Base-by-base conservation (phyloP, 2,113 vertebrate genomes). In the Forbesichthys agassizii region DNA sequence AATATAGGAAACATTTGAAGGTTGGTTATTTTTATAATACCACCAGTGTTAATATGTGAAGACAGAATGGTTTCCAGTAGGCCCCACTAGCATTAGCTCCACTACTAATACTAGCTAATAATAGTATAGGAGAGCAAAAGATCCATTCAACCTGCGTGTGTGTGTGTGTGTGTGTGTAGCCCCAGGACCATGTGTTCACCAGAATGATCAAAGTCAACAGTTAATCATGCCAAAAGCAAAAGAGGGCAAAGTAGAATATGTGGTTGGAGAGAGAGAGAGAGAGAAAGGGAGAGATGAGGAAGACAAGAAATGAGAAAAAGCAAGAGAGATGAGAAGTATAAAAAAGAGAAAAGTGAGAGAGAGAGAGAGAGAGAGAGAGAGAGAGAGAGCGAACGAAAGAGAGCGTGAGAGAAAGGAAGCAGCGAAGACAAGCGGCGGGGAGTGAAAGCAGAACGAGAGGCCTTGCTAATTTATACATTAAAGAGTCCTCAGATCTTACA, bases 391-490 rank as follows among this genome's bases (percentile, higher is more conserved):
- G 77, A 68, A 66, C 64, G 42, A 18, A 53, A 20, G 33, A 20
- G 51, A 42, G 27, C 13, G 18, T 5, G 33, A 57, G 10, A 18
- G 55, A 73, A 54, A 54, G 61, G 59, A 63, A 59, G n/a, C 49
- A 49, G 42, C 51, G 20, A 13, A 75, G 82, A 86, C 61, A 79
- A 73, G 61, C 73, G 78, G 65, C 16, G 62, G 64, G 71, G 68
- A 69, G 71, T 81, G 55, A 61, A 54, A 62, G 61, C 36, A 77
- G 65, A 70, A 65, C 67, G 68, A 77, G 64, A 78, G 74, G 68
- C 75, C 64, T 81, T 68, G 46, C 63, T 88, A 80, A 89, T 89
- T 86, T 83, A 86, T 75, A 89, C 86, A 86, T 90, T 87, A 86
- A 87, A 90, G 80, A 71, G 66, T 59, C 69, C 78, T 83, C 64